These are phyloP conservation scores for Listronotus oregonensis DNA, from an alignment of 1,140 invertebrate genomes.

Conservation along the genomic window DNA sequence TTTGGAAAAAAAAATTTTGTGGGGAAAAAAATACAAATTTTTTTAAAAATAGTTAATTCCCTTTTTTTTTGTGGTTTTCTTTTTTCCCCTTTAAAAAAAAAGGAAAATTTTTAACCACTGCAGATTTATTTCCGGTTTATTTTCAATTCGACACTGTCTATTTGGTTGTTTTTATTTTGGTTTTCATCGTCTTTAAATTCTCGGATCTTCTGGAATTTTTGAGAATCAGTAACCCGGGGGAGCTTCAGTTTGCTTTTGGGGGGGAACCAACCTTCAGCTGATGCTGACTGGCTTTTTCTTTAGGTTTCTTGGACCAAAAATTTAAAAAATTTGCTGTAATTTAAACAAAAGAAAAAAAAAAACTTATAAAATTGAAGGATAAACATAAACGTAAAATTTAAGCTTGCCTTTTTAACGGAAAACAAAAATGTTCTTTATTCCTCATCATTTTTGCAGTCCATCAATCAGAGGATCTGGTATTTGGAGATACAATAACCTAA, in stretches of 20 bases:
- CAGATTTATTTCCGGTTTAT: constrained; percentile 2
- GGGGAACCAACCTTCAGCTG: constrained; percentile 40
- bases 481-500: constrained; percentile 84
- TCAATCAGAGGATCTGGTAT: constrained; percentile 92
- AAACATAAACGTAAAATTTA: too few relatives aligned
- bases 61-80: constrained; percentile 42
- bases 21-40: not conserved
- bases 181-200: not conserved
- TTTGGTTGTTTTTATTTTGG: not conserved
- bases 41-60: constrained; percentile 27
- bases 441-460: constrained; percentile 78
- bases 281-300: constrained; percentile 63
- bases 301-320: constrained; percentile 59
- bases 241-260: constrained; percentile 44
- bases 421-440: constrained; percentile 76
- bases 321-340: not conserved
- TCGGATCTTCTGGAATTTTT: constrained; percentile 50
- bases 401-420: constrained; percentile 63
- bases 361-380: too few relatives aligned
- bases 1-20: too few relatives aligned
- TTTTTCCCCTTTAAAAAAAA: constrained; percentile 34
- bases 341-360: not conserved
- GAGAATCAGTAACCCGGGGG: constrained; percentile 50
- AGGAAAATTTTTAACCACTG: constrained; percentile 20
- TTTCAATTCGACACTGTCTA: not conserved